Conservation (phyloP, 2,797 vertebrate species). For the Coendou prehensilis region DNA sequence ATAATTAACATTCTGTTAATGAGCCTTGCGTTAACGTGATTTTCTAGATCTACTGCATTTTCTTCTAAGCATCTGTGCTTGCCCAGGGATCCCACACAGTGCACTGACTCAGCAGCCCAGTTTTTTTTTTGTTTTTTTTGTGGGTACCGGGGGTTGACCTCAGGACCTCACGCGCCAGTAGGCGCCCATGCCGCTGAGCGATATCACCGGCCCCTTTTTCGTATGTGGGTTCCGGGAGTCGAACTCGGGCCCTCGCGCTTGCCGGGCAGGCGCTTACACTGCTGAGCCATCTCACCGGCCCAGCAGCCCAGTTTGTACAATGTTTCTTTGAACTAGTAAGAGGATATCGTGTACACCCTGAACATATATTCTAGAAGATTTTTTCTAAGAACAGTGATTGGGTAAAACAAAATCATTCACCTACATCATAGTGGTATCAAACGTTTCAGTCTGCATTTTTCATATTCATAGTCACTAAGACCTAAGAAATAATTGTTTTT, state of each 20-base stretch:
- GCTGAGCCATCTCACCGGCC: background rate
- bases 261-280: no score
- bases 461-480: background rate
- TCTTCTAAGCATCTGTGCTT: background rate
- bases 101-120: slow-evolving; percentile 8
- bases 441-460: background rate
- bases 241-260: no score
- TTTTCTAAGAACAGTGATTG: background rate
- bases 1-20: background rate
- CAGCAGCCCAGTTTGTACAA: background rate
- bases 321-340: slow-evolving; percentile 8
- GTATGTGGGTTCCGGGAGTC: no score
- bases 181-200: no score
- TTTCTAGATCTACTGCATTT: background rate
- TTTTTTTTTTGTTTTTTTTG: no score
- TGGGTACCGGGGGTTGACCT: no score
- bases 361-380: background rate
- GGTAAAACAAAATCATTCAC: background rate
- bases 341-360: background rate
- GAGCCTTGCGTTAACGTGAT: background rate
- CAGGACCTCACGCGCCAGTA: no score
- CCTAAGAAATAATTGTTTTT: background rate
- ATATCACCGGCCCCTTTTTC: no score
- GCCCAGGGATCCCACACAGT: background rate
- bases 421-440: background rate